Evolutionary conservation across 2,797 vertebrate genomes (phyloP).

Genomic region (Tapirus indicus): DNA sequence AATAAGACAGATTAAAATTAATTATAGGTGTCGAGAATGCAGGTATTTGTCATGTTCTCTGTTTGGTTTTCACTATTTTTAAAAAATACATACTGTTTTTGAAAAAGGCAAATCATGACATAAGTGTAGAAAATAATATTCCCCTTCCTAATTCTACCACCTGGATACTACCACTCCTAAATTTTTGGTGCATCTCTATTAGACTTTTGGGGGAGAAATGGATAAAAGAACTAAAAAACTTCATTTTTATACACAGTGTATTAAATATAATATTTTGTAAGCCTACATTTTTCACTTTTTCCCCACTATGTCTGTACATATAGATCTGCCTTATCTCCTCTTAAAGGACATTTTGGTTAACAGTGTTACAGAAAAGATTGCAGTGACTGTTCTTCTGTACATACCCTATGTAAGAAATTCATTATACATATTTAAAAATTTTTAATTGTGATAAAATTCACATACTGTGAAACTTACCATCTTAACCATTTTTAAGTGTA

Average conservation of each 20-base stretch:
- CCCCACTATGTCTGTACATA: not conserved
- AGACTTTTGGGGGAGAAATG: not conserved
- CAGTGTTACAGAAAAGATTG: not conserved
- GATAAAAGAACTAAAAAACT: not conserved
- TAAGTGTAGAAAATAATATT: not conserved
- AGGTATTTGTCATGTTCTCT: not conserved
- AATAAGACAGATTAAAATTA: not conserved
- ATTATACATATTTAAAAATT: not conserved
- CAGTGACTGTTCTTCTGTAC: not conserved
- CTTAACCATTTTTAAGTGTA: not conserved
- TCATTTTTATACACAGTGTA: not conserved
- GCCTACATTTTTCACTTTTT: not conserved
- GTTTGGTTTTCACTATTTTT: constrained; percentile 14
- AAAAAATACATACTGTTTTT: not conserved
- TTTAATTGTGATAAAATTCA: constrained; percentile 17
- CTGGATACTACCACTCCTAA: not conserved
- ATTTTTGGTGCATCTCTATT: not conserved
- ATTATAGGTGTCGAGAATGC: not conserved
- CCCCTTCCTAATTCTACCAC: not conserved
- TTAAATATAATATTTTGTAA: not conserved
- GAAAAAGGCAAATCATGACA: not conserved
- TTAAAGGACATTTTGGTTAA: constrained; percentile 4
- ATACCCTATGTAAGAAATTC: not conserved
- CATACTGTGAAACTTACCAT: not conserved
- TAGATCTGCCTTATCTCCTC: not conserved